Percentiles rank a stretch among this genome's conserved stretches.
phyloP scores from a whole-genome alignment of 2,797 vertebrate genomes.

The Brachyalestes nurse region DNA sequence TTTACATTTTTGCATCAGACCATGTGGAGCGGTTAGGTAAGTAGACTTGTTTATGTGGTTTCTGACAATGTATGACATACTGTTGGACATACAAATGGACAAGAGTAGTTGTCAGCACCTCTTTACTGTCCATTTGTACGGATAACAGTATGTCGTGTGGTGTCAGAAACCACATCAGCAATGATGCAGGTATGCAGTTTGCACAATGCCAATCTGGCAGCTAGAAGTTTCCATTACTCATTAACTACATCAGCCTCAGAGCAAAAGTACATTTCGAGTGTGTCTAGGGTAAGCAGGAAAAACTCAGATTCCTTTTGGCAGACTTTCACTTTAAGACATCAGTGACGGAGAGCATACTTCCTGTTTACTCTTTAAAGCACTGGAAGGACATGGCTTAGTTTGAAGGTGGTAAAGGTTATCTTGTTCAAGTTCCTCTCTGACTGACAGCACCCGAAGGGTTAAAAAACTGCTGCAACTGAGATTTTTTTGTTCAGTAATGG shows the following conservation, averaged over 20 bases:
- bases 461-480: conserved; percentile 34
- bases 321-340: neutral
- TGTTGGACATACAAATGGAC: neutral
- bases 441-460: conserved; percentile 22
- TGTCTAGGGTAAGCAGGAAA: neutral
- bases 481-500: conserved; percentile 65
- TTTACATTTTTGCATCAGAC: neutral
- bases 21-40: too few relatives aligned
- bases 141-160: neutral
- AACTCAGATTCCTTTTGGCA: neutral
- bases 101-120: neutral
- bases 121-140: neutral
- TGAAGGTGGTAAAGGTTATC: neutral
- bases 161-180: neutral
- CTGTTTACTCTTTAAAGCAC: neutral
- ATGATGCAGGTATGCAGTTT: neutral
- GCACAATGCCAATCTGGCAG: neutral
- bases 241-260: neutral
- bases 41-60: neutral
- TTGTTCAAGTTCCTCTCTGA: conserved; percentile 41
- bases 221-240: neutral
- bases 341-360: neutral
- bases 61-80: neutral
- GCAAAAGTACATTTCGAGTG: too few relatives aligned
- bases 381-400: neutral